Percentiles rank a stretch among this genome's conserved stretches.
Evolutionary conservation across 2,113 vertebrate species (phyloP).

Genomic region (Drymodes brunneopygia): DNA sequence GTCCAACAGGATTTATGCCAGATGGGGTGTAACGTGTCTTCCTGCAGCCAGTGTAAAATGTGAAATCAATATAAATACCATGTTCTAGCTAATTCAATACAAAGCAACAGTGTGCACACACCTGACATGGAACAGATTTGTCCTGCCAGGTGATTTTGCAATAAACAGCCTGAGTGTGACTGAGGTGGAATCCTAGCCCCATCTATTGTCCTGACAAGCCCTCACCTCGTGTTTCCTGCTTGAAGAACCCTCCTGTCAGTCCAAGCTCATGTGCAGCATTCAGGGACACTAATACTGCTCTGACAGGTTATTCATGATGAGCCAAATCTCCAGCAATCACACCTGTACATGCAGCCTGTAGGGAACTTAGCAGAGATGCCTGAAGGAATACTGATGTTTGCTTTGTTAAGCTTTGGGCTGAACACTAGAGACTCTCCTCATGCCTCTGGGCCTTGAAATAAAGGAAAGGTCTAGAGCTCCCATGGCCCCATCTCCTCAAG

Average conservation of each 20-base stretch:
- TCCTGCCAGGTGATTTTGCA: slow-evolving; percentile 18
- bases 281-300: not conserved
- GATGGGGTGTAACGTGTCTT: not conserved
- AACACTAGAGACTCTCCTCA: not conserved
- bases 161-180: not conserved
- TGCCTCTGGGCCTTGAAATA: not conserved
- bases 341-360: not conserved
- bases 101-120: not conserved
- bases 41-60: not conserved
- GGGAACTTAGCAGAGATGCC: not conserved
- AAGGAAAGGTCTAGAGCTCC: not conserved
- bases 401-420: not conserved
- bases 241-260: not conserved
- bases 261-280: not conserved
- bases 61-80: slow-evolving; percentile 1
- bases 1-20: slow-evolving; percentile 3
- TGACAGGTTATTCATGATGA: not conserved
- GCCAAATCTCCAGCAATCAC: not conserved
- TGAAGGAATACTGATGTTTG: not conserved
- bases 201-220: not conserved
- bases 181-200: not conserved
- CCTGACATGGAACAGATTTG: not conserved
- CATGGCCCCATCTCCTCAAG: not conserved
- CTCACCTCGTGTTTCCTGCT: not conserved
- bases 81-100: slow-evolving; percentile 20